Evolutionary conservation across 35 echinoderm and acorn worm species (phyloP).

Genomic region (Holothuria glaberrima): DNA sequence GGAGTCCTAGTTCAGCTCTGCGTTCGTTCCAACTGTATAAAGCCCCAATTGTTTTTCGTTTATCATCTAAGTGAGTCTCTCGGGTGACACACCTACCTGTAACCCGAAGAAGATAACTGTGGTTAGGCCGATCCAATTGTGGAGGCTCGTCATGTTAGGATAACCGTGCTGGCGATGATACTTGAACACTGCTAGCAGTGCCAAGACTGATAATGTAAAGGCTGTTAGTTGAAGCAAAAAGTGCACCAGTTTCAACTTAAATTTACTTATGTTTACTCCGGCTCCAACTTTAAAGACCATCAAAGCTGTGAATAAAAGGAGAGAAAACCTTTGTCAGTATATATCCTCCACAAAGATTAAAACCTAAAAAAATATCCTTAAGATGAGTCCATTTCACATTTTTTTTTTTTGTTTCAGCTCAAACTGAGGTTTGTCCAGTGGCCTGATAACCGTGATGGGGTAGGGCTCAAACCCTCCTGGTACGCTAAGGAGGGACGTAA

Average conservation of each 20-base stretch:
- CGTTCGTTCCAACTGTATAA: too few relatives aligned
- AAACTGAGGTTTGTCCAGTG: too few relatives aligned
- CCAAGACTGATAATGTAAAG: constrained; percentile 57
- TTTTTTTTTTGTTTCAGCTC: too few relatives aligned
- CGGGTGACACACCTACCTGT: constrained; percentile 61
- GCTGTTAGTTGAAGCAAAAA: constrained; percentile 62
- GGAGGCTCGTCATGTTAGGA: constrained; percentile 66
- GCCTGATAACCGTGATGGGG: too few relatives aligned
- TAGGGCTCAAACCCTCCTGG: too few relatives aligned
- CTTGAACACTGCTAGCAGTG: constrained; percentile 70
- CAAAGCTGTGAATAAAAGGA: constrained; percentile 61
- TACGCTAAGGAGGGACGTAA: too few relatives aligned
- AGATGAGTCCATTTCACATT: too few relatives aligned
- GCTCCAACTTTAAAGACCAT: constrained; percentile 72
- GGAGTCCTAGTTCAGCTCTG: too few relatives aligned
- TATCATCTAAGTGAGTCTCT: neutral
- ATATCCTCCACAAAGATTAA: too few relatives aligned
- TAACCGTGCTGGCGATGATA: constrained; percentile 64
- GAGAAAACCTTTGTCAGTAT: too few relatives aligned
- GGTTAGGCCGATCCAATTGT: constrained; percentile 81
- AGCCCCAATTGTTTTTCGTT: too few relatives aligned
- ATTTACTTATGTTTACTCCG: constrained; percentile 43
- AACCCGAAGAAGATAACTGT: constrained; percentile 75
- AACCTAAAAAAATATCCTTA: too few relatives aligned
- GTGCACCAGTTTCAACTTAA: constrained; percentile 73